A percentile compares a stretch with the other conserved stretches of the same genome.
Evolutionary conservation across 2,113 vertebrate species (phyloP).

Genomic region (Tragelaphus imberbis): DNA sequence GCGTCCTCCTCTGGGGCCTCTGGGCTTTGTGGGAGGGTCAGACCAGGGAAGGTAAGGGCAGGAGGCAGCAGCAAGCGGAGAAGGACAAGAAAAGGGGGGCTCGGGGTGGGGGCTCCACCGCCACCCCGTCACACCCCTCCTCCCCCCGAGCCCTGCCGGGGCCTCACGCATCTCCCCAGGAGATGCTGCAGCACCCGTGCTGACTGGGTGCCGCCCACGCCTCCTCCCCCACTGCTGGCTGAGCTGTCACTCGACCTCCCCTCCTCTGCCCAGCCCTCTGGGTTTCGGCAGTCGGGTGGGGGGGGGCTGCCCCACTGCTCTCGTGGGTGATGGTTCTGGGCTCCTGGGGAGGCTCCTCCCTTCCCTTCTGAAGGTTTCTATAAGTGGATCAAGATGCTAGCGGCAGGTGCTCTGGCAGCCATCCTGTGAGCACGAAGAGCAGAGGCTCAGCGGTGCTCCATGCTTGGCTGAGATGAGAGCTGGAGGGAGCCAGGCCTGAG

Average conservation of each 20-base stretch:
- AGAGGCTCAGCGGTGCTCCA: rapidly evolving
- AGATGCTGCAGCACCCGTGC: rapidly evolving
- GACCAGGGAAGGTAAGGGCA: neutral
- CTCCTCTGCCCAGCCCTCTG: neutral
- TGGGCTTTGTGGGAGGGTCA: neutral
- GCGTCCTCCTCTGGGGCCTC: neutral
- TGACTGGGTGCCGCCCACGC: rapidly evolving
- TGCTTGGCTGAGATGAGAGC: neutral
- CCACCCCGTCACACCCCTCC: rapidly evolving
- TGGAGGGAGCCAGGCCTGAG: neutral
- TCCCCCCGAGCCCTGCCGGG: neutral
- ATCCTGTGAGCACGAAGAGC: neutral
- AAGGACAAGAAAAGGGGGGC: neutral
- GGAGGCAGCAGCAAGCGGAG: neutral
- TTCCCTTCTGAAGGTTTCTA: neutral
- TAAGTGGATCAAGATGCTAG: neutral
- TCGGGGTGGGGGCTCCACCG: rapidly evolving
- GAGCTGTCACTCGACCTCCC: too few relatives aligned
- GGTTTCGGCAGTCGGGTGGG: neutral
- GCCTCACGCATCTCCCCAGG: neutral
- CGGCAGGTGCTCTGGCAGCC: neutral
- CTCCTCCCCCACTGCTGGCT: neutral
- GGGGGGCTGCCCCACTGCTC: too few relatives aligned
- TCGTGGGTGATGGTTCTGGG: too few relatives aligned
- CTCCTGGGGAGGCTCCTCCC: neutral